These are phyloP conservation scores for Trematomus loennbergii DNA, from an alignment of 2,113 vertebrate species.

Conservation along the genomic window DNA sequence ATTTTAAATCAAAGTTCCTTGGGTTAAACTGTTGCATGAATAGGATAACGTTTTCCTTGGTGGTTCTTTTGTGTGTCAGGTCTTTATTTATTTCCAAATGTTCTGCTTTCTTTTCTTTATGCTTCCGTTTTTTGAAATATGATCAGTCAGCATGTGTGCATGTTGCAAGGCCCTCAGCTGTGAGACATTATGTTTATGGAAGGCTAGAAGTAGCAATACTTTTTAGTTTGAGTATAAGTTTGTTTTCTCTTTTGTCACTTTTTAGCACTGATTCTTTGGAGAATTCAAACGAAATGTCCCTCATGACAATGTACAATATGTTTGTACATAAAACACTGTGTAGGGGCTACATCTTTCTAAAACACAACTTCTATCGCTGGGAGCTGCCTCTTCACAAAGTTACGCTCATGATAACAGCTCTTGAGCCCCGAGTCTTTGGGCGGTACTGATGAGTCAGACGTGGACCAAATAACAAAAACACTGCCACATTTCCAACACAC, in stretches of 20 bases:
- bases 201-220: not conserved
- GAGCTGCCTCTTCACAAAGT: not conserved
- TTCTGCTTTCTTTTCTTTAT: not conserved
- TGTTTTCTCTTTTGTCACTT: slow-evolving; percentile 7
- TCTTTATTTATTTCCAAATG: not conserved
- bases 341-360: not conserved
- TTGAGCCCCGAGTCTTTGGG: not conserved
- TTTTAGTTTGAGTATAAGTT: not conserved
- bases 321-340: not conserved
- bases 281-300: not conserved
- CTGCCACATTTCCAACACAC: not conserved
- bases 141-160: not conserved
- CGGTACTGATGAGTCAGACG: not conserved
- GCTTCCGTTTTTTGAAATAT: not conserved
- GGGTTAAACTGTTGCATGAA: no score
- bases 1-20: no score
- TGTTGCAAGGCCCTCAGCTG: not conserved
- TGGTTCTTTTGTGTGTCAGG: no score
- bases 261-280: not conserved
- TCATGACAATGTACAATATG: not conserved
- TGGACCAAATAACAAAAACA: not conserved
- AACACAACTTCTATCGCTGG: not conserved
- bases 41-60: no score
- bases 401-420: not conserved
- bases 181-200: not conserved